phyloP scores from a whole-genome alignment of 2,797 vertebrate genomes.

The Smutsia gigantea region DNA sequence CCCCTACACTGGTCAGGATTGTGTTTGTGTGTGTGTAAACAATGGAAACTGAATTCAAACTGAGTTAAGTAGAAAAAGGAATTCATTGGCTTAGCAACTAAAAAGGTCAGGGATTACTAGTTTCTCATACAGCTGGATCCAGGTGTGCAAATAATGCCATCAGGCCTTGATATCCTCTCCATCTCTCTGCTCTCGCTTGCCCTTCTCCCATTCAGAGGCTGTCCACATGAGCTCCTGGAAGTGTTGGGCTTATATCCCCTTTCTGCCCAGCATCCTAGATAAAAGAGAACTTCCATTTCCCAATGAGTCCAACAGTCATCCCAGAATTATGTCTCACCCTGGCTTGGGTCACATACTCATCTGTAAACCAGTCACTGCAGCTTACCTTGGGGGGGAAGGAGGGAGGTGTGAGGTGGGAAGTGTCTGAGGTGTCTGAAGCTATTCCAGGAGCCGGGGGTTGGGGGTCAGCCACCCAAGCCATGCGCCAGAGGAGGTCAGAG shows the following conservation, averaged over 20 bases:
- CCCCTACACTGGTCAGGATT: background rate
- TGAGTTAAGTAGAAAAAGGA: background rate
- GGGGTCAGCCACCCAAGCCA: background rate
- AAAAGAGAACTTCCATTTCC: background rate
- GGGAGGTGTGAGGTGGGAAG: background rate
- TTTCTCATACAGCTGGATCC: background rate
- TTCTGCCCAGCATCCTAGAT: no score
- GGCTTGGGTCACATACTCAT: background rate
- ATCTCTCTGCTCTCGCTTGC: rapidly evolving
- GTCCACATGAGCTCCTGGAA: background rate
- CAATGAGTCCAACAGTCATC: rapidly evolving
- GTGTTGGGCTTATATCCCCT: background rate
- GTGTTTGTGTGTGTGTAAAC: background rate
- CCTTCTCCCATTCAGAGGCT: background rate
- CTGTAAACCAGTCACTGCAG: background rate
- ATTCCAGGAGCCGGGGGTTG: background rate
- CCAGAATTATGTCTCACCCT: background rate
- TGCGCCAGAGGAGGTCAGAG: no score
- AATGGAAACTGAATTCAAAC: background rate
- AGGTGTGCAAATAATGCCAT: no score
- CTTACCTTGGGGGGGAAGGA: background rate
- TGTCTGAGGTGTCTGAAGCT: background rate
- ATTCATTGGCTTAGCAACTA: background rate
- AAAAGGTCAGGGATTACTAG: background rate
- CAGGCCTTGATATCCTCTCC: rapidly evolving